Evolutionary conservation across 1,140 invertebrate species (phyloP).

Genomic region (Drosophila pseudoananassae): DNA sequence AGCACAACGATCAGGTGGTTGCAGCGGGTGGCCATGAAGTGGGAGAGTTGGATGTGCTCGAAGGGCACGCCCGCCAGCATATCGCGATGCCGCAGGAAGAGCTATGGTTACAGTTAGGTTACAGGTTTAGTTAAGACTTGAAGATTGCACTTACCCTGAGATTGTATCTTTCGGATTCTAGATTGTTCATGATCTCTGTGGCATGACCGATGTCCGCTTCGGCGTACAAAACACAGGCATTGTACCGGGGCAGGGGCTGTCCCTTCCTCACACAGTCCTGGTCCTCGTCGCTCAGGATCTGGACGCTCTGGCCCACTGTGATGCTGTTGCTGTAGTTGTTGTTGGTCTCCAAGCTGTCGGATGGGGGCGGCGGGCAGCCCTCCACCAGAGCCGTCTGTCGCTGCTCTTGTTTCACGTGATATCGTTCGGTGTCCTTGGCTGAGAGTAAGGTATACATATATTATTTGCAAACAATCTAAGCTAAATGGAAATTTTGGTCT

Average conservation of each 20-base stretch:
- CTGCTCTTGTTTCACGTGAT: constrained; percentile 52
- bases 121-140: not conserved
- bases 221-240: constrained; percentile 90
- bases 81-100: constrained; percentile 89
- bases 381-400: constrained; percentile 46
- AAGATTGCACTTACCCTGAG: constrained; percentile 85
- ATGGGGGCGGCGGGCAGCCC: constrained; percentile 38
- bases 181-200: constrained; percentile 86
- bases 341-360: constrained; percentile 45
- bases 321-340: constrained; percentile 57
- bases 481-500: not conserved
- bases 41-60: constrained; percentile 89
- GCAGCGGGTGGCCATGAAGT: constrained; percentile 90
- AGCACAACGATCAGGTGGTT: constrained; percentile 89
- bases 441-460: constrained; percentile 9
- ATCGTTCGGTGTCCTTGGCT: constrained; percentile 77
- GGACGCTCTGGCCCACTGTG: constrained; percentile 50
- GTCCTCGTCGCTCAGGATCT: constrained; percentile 59
- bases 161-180: constrained; percentile 85
- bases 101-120: constrained; percentile 68
- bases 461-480: not conserved
- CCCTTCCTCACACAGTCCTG: constrained; percentile 84
- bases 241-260: constrained; percentile 86
- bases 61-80: constrained; percentile 87
- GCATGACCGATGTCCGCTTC: constrained; percentile 88